A percentile compares a stretch with the other conserved stretches of the same genome.
These are phyloP conservation scores for Eilema sororculum DNA, from an alignment of 2,888 invertebrate genomes.

Conservation along the genomic window DNA sequence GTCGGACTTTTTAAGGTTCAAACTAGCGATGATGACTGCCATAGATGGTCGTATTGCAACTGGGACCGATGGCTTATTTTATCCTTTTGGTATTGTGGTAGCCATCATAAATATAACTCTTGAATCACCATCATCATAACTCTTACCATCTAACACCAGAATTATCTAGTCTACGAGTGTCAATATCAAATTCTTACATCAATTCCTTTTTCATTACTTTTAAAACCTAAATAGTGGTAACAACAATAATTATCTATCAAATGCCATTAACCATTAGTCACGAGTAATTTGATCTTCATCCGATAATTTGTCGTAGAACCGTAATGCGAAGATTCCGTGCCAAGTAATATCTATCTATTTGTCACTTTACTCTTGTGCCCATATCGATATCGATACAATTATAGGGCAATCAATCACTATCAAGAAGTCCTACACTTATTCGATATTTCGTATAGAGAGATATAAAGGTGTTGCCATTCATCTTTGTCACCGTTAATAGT, in stretches of 20 bases:
- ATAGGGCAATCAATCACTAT: constrained; percentile 36
- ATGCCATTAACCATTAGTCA: neutral
- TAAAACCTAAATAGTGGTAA: neutral
- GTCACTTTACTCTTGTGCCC: constrained; percentile 14
- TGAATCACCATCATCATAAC: too few species aligned
- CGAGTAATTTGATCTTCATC: constrained; percentile 8
- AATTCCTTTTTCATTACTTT: neutral
- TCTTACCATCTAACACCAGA: too few species aligned
- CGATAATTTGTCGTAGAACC: constrained; percentile 6
- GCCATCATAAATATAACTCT: too few species aligned
- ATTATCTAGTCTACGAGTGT: too few species aligned
- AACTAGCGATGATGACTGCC: too few species aligned
- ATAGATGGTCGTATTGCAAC: too few species aligned
- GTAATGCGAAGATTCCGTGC: constrained; percentile 14
- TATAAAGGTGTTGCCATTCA: constrained; percentile 23
- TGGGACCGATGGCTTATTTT: too few species aligned
- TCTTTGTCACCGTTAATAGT: constrained; percentile 27
- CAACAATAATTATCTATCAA: constrained; percentile 2
- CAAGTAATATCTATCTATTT: constrained; percentile 25
- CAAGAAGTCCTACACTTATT: constrained; percentile 29
- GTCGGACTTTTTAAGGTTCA: too few species aligned
- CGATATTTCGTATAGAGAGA: constrained; percentile 30
- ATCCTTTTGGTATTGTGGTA: too few species aligned
- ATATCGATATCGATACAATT: constrained; percentile 27
- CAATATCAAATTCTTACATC: too few species aligned